Evolutionary conservation across 2,888 invertebrate species (phyloP).

Genomic region (Strigamia crassipes): DNA sequence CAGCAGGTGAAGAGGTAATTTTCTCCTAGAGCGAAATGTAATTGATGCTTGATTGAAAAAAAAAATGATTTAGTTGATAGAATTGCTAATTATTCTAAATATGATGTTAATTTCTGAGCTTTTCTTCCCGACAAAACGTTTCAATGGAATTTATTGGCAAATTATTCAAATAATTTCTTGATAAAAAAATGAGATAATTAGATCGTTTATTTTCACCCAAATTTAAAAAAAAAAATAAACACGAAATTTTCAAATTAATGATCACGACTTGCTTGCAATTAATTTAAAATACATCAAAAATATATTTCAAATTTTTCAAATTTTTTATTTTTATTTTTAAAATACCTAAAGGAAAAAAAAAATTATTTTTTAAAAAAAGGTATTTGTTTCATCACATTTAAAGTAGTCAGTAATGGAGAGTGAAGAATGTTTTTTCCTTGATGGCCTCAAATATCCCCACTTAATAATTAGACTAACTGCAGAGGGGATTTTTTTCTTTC

Average conservation of each 20-base stretch:
- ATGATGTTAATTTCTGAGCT: neutral
- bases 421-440: neutral
- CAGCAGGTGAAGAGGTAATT: slow-evolving; percentile 27
- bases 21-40: neutral
- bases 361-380: neutral
- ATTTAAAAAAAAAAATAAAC: neutral
- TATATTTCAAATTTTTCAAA: neutral
- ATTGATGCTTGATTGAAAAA: slow-evolving; percentile 1
- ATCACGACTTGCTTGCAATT: neutral
- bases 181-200: neutral
- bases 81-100: slow-evolving; percentile 10
- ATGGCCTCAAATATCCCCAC: slow-evolving; percentile 13
- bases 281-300: neutral
- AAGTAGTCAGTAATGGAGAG: neutral
- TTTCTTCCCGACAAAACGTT: neutral
- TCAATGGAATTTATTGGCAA: neutral
- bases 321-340: too few relatives aligned
- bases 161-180: neutral
- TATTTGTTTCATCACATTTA: neutral
- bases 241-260: neutral
- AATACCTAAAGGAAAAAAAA: neutral
- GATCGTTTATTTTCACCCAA: neutral
- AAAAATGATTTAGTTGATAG: neutral
- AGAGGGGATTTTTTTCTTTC: neutral
- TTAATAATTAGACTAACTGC: slow-evolving; percentile 27